A percentile compares a stretch with the other conserved stretches of the same genome.
Evolutionary conservation across 2,888 invertebrate genomes (phyloP).

Genomic region (Brachylomia viminalis): DNA sequence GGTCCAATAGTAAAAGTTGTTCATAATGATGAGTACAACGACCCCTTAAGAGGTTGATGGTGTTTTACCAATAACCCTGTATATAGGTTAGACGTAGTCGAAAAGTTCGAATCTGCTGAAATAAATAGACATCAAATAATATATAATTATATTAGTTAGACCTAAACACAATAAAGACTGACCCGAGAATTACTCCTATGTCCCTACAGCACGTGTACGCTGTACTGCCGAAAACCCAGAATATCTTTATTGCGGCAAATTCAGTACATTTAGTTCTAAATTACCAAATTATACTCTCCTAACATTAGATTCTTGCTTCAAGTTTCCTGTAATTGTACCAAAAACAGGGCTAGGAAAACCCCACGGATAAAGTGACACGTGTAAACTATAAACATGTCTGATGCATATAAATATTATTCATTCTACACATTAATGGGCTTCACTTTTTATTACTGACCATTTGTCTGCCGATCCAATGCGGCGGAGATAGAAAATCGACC

Average conservation of each 20-base stretch:
- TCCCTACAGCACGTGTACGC: not conserved
- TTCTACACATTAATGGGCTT: not conserved
- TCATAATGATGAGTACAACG: too few relatives aligned
- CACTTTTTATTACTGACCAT: conserved; percentile 17
- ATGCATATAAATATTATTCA: not conserved
- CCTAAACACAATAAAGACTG: not conserved
- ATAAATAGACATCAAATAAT: not conserved
- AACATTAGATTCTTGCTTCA: too few relatives aligned
- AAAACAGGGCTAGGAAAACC: conserved; percentile 8
- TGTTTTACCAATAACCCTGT: too few relatives aligned
- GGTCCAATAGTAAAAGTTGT: too few relatives aligned
- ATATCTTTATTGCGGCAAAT: not conserved
- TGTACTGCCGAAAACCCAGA: not conserved
- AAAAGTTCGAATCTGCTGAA: not conserved
- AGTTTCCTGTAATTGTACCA: not conserved
- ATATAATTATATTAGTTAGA: not conserved
- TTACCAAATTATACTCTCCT: not conserved
- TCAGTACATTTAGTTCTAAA: not conserved
- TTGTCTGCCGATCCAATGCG: too few relatives aligned
- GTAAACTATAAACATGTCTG: conserved; percentile 24
- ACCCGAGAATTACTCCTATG: not conserved
- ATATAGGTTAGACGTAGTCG: too few relatives aligned
- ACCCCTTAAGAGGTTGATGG: too few relatives aligned
- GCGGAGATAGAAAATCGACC: not conserved
- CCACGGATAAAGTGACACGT: conserved; percentile 13